Evolutionary conservation across 2,113 vertebrate species (phyloP).

Genomic region (Callorhinus ursinus): DNA sequence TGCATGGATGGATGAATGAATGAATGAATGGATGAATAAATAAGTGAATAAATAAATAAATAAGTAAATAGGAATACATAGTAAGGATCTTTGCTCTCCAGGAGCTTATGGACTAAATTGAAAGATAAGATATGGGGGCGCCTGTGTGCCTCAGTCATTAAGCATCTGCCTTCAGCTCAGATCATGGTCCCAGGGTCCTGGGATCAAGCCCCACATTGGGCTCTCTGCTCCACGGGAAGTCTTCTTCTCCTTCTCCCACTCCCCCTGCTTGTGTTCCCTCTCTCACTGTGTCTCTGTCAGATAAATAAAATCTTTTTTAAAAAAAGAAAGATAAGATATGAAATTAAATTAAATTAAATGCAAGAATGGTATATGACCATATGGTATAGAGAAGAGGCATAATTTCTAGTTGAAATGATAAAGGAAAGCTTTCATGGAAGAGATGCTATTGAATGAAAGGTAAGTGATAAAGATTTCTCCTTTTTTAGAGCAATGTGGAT

Average conservation of each 20-base stretch:
- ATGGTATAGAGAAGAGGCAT: not conserved
- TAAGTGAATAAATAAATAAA: not conserved
- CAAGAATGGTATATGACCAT: not conserved
- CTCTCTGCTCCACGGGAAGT: no score
- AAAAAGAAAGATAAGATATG: not conserved
- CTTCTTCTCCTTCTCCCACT: no score
- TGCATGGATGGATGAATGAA: not conserved
- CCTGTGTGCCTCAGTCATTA: no score
- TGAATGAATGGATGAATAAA: not conserved
- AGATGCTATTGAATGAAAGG: not conserved
- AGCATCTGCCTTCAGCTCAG: no score
- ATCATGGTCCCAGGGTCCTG: no score
- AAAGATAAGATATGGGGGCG: not conserved
- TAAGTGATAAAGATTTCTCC: not conserved
- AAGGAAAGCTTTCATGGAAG: not conserved
- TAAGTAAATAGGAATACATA: not conserved
- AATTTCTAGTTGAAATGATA: not conserved
- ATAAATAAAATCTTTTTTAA: no score
- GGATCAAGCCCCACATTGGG: no score
- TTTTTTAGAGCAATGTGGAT: not conserved
- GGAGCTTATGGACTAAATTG: not conserved
- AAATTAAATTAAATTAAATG: slow-evolving; percentile 38
- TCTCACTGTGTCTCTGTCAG: no score
- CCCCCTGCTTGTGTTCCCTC: no score
- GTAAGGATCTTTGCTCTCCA: not conserved